Evolutionary conservation across 1,140 invertebrate species (phyloP).

Genomic region (Drepana arcuata): DNA sequence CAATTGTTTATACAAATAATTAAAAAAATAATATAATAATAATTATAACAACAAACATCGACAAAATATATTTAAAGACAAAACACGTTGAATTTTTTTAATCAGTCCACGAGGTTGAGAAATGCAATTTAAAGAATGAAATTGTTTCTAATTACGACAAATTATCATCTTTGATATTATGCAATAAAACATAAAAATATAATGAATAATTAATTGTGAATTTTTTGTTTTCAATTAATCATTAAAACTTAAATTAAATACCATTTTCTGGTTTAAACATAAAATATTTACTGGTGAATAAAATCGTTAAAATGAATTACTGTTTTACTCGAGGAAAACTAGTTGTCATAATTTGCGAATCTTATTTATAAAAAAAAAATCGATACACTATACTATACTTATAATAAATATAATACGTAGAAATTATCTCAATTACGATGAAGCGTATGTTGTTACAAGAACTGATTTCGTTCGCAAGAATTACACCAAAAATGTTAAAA

Average conservation of each 20-base stretch:
- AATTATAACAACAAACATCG: slow-evolving; percentile 78
- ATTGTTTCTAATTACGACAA: slow-evolving; percentile 42
- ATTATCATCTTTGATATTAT: slow-evolving; percentile 55
- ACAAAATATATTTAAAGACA: slow-evolving; percentile 71
- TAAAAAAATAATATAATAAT: slow-evolving; percentile 75
- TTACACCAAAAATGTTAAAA: slow-evolving; percentile 13
- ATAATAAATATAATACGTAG: slow-evolving; percentile 67
- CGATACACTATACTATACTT: slow-evolving; percentile 62
- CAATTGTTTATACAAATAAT: slow-evolving; percentile 78
- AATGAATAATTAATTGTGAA: slow-evolving; percentile 17
- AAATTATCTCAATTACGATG: slow-evolving; percentile 56
- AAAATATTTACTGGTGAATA: slow-evolving; percentile 32
- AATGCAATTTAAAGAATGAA: slow-evolving; percentile 70
- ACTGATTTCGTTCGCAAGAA: slow-evolving; percentile 34
- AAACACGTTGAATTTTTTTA: slow-evolving; percentile 65
- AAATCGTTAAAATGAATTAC: slow-evolving; percentile 39
- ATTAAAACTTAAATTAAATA: slow-evolving; percentile 43
- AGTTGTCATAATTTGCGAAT: slow-evolving; percentile 63
- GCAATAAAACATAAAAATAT: slow-evolving; percentile 48
- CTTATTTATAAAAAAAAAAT: slow-evolving; percentile 53
- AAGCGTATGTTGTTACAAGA: slow-evolving; percentile 57
- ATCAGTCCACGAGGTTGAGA: slow-evolving; percentile 65
- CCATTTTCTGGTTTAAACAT: slow-evolving; percentile 31
- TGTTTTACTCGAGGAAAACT: slow-evolving; percentile 35
- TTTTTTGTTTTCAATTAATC: slow-evolving; percentile 34